phyloP scores from a whole-genome alignment of 2,113 vertebrate genomes.

The Engraulis encrasicolus region DNA sequence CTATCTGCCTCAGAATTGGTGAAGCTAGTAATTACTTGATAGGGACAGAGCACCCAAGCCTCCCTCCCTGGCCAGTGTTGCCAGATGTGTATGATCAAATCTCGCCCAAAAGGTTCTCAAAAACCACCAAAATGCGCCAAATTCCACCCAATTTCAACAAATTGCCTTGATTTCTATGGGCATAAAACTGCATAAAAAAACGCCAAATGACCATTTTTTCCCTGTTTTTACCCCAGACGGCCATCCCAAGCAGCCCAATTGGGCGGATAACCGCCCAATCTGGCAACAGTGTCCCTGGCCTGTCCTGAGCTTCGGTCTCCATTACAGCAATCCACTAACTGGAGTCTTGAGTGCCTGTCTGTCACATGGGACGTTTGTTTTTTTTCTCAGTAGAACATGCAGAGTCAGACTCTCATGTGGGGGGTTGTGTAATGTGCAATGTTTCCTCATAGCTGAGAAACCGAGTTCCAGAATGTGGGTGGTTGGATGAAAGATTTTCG shows the following conservation, averaged over 20 bases:
- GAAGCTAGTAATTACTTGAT: neutral
- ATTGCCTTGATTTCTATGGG: too few relatives aligned
- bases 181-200: too few relatives aligned
- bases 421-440: slow-evolving; percentile 16
- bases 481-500: neutral
- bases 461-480: neutral
- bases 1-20: neutral
- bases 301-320: neutral
- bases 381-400: slow-evolving; percentile 42
- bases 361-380: slow-evolving; percentile 7
- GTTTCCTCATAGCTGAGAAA: slow-evolving; percentile 50
- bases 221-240: too few relatives aligned
- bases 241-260: too few relatives aligned
- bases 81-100: too few relatives aligned
- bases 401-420: slow-evolving; percentile 59
- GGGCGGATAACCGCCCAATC: too few relatives aligned
- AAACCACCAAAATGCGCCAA: too few relatives aligned
- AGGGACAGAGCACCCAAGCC: neutral
- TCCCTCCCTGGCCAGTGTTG: too few relatives aligned
- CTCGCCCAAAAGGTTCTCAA: too few relatives aligned
- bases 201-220: too few relatives aligned
- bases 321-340: neutral
- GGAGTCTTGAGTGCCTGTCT: neutral
- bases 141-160: too few relatives aligned
- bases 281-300: too few relatives aligned